Percentiles rank a stretch among this genome's conserved stretches.
phyloP scores from a whole-genome alignment of 2,113 vertebrate species.

The Pituophis catenifer region DNA sequence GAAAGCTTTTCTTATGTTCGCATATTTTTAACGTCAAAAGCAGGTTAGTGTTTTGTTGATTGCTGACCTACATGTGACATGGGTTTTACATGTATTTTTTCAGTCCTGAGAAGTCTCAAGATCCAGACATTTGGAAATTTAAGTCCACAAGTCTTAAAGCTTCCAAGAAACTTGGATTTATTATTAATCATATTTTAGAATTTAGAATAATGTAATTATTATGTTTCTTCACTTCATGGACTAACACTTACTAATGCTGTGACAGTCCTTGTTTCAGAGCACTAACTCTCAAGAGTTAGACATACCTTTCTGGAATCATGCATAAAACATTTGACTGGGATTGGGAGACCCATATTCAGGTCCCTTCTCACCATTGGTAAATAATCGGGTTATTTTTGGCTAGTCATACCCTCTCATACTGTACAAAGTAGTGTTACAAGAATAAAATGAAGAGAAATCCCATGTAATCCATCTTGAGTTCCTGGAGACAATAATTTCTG shows the following conservation, averaged over 20 bases:
- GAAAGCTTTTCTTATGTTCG: not conserved
- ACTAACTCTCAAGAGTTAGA: not conserved
- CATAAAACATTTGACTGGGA: not conserved
- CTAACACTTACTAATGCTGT: not conserved
- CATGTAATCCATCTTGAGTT: not conserved
- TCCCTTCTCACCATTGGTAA: not conserved
- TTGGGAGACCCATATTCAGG: not conserved
- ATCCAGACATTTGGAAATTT: not conserved
- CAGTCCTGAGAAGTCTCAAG: not conserved
- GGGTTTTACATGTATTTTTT: not conserved
- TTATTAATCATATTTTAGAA: no score
- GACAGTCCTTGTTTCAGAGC: not conserved
- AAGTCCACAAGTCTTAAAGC: not conserved
- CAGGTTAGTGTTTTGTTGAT: not conserved
- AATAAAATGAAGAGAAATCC: not conserved
- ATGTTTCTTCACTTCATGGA: not conserved
- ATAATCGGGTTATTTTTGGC: not conserved
- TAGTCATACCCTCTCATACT: not conserved
- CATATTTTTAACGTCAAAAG: not conserved
- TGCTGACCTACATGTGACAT: not conserved
- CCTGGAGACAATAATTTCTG: not conserved
- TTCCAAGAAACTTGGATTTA: not conserved
- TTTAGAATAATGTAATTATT: not conserved
- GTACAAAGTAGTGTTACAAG: not conserved
- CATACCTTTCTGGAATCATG: not conserved